Evolutionary conservation across 53 echinoderm and acorn worm species (phyloP), one percentile per base, ranked within the genome.

Genomic region (Echinometra lucunter): DNA sequence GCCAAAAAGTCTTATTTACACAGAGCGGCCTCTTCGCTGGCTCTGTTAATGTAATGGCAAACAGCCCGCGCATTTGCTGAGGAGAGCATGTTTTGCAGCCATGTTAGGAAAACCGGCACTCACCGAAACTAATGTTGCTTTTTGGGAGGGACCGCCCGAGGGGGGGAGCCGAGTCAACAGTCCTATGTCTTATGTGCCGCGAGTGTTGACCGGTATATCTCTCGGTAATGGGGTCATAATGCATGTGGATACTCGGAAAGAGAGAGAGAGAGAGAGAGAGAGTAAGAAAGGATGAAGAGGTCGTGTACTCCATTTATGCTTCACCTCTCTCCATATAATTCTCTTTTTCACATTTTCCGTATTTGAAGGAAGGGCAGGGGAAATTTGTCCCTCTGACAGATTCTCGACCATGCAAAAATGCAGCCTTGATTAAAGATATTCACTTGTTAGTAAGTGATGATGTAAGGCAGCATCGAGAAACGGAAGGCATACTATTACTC

Each of bases 71-170:
- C 27, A 72, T 91, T 91, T 66, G 69, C 70, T n/a, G 45, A 44
- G 37, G 45, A 91, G 69, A 66, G 69, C 91, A 91, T 67, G 91
- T 91, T 70, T 58, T 91, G 91, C 70, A 44, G 69, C 66, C 69
- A 28, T 66, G 66, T 91, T 91, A 66, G 69, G 34, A 91, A 91
- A 91, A 67, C 91, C 44, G 91, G 91, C 91, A 91, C 91, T 91
- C 42, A 30, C 91, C 66, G 91, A 91, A 91, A 91, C 40, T 91
- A 91, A 91, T 91, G 91, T 91, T 91, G 91, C 91, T 91, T 67
- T 91, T 91, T 45, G 89, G 89, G 89, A 38, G 37, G 89, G 57
- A 35, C 18, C 60, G 89, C 89, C 89, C 60, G 37, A 32, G 89
- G 89, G 53, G n/a, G 89, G 37, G 38, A 49, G 45, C 25, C 89